phyloP scores from a whole-genome alignment of 2,113 vertebrate genomes.

The Percopsis transmontana region DNA sequence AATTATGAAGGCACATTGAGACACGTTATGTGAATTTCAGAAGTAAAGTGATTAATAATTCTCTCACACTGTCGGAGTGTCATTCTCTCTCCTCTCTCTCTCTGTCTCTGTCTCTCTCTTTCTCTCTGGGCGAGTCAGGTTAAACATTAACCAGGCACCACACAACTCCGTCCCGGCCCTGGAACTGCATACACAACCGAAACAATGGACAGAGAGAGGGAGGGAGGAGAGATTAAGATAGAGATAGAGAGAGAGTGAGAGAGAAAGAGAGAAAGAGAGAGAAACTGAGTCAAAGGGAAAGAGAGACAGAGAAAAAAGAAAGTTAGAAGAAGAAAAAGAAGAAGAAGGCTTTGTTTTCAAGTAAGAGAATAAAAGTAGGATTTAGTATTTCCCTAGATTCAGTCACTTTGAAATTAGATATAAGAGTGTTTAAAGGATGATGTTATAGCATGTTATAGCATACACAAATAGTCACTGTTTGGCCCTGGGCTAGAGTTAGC shows the following conservation, averaged over 20 bases:
- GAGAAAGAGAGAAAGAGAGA: not conserved
- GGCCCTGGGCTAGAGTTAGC: no score
- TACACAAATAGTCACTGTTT: no score
- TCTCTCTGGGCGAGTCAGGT: constrained; percentile 53
- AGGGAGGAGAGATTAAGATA: constrained; percentile 1
- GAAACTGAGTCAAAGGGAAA: not conserved
- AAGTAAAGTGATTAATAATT: no score
- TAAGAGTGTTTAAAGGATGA: no score
- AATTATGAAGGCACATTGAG: no score
- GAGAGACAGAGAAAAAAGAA: not conserved
- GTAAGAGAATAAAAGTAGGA: no score
- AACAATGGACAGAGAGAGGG: constrained; percentile 22
- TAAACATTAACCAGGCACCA: constrained; percentile 76
- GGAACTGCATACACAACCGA: constrained; percentile 22
- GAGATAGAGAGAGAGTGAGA: not conserved
- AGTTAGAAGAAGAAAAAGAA: not conserved
- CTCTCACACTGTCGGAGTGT: no score
- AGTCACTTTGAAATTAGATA: no score
- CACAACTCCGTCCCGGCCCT: constrained; percentile 45
- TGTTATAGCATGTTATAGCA: no score
- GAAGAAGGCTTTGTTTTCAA: no score
- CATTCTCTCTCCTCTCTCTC: constrained; percentile 25
- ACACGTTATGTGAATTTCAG: no score
- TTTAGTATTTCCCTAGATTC: no score
- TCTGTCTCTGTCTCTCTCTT: not conserved